Base-by-base conservation (phyloP, 2,113 vertebrate species). In the Caranx ignobilis region DNA sequence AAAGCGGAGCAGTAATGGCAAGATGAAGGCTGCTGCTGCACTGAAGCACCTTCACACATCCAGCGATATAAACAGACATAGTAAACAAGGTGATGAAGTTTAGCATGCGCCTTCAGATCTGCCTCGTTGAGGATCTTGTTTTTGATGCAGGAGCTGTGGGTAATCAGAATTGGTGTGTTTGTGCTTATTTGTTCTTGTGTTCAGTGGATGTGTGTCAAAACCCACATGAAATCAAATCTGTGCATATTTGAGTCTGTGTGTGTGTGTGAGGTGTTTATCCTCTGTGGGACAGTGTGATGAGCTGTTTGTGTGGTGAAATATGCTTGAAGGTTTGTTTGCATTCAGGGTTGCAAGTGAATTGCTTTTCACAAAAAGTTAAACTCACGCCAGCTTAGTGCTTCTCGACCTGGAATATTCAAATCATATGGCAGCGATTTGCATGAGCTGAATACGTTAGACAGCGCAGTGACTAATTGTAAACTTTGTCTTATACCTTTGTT, bases 1-100 rank as follows among this genome's bases (percentile, higher is more conserved):
- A 85, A 94, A 94, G 89, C 90, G 61, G 85, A 69, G 88, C 87
- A 59, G 88, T 95, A 94, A 96, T 90, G 91, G 96, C 91, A 81
- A 83, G 87, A 92, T 87, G 89, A 91, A 93, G 92, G 83, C 87
- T 73, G 85, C 88, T 72, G 79, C 72, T 19, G 65, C 71, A 45
- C 71, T 11, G 37, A 61, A 31, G 63, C 65, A 32, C 75, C 50
- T 79, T 9, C 85, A 31, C 88, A 81, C 83, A 74, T 71, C 39
- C 80, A 69, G 67, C 77, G 12, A 45, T 75, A 35, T 77, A 77
- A 83, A 76, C 75, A 76, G 67, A 71, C 75, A 35, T 76, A 37
- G 86, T 86, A 87, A 91, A 79, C 79, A 92, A 85, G 87, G 79
- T 79, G 86, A 92, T 88, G 90, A 78, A 75, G 89, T 81, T 87